phyloP scores from a whole-genome alignment of 2,113 vertebrate species.

The Menidia beryllina region DNA sequence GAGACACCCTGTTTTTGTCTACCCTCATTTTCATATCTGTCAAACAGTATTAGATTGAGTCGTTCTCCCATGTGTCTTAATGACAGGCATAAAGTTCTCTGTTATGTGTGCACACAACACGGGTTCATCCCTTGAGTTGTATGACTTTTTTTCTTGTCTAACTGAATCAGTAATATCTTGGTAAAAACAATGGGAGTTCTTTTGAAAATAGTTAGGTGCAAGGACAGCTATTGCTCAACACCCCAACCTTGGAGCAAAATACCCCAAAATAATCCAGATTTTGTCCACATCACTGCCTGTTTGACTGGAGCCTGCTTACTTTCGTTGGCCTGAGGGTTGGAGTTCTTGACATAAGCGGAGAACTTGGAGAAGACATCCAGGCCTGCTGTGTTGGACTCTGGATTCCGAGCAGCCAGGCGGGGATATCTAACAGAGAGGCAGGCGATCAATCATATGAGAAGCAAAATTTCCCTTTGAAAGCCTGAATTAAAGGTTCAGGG shows the following conservation, averaged over 20 bases:
- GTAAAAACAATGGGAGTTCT: too few relatives aligned
- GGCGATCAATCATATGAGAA: not conserved
- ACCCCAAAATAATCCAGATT: too few relatives aligned
- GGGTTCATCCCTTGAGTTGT: not conserved
- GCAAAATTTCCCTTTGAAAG: not conserved
- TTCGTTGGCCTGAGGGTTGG: constrained; percentile 87
- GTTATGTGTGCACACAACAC: not conserved
- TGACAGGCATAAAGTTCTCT: not conserved
- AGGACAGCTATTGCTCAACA: too few relatives aligned
- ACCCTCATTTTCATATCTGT: too few relatives aligned
- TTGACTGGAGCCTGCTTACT: constrained; percentile 76
- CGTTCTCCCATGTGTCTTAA: too few relatives aligned
- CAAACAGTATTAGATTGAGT: too few relatives aligned
- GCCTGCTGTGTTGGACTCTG: constrained; percentile 92
- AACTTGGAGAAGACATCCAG: constrained; percentile 93
- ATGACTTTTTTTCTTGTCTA: not conserved
- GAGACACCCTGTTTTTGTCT: too few relatives aligned
- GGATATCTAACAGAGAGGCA: constrained; percentile 81
- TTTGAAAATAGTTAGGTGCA: too few relatives aligned
- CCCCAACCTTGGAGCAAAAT: too few relatives aligned
- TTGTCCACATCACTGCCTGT: too few relatives aligned
- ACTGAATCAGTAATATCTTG: too few relatives aligned
- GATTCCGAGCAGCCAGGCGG: constrained; percentile 87
- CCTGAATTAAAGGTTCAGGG: not conserved
- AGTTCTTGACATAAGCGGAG: constrained; percentile 93